Percentiles rank a stretch among this genome's conserved stretches.
These are phyloP conservation scores for Pachycephala philippinensis DNA, from an alignment of 2,113 vertebrate species.

Conservation along the genomic window DNA sequence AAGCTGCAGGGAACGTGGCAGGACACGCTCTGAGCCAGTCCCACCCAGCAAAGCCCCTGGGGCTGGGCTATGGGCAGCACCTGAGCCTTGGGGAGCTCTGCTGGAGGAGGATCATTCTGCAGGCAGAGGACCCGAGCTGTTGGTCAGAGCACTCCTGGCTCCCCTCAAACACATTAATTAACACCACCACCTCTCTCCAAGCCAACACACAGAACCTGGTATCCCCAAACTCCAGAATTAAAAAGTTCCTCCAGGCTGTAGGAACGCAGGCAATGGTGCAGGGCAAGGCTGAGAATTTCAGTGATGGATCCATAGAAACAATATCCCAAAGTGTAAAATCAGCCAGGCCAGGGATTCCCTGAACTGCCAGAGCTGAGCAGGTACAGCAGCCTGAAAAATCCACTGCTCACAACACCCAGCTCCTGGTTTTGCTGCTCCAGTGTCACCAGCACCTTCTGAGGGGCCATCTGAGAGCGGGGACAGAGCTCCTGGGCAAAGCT, in stretches of 20 bases:
- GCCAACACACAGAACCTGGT: neutral
- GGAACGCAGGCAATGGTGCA: accelerated
- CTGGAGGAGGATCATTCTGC: accelerated
- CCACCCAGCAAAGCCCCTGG: neutral
- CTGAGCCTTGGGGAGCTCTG: accelerated
- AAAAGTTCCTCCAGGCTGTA: neutral
- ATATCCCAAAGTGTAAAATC: neutral
- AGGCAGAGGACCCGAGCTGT: neutral
- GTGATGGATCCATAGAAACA: neutral
- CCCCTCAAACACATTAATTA: too few species aligned
- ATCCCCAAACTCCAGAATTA: neutral
- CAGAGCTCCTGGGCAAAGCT: neutral
- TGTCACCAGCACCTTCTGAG: neutral
- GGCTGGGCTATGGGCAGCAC: neutral
- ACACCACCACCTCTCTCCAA: neutral
- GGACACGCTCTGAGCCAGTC: neutral
- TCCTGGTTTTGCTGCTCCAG: neutral
- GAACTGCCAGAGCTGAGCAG: neutral
- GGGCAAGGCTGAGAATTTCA: neutral
- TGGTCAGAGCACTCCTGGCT: neutral
- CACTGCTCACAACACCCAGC: accelerated
- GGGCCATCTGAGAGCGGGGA: neutral
- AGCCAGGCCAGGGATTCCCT: neutral
- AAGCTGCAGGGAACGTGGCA: neutral
- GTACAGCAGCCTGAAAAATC: neutral